Evolutionary conservation across 2,888 invertebrate genomes (phyloP).

Genomic region (Lithophane ornitopus): DNA sequence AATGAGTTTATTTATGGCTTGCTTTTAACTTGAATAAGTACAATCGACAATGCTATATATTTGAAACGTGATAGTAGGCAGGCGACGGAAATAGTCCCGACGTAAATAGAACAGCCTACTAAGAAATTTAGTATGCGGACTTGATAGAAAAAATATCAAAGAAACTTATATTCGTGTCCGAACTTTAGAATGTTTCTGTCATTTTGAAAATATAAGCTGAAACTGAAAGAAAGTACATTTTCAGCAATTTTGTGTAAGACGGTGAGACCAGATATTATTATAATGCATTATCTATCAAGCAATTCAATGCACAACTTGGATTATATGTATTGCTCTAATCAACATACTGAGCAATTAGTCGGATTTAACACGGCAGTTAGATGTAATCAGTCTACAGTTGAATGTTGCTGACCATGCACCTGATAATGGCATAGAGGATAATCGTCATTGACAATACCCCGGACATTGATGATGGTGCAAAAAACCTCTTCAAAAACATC

Average conservation of each 20-base stretch:
- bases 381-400: conserved; percentile 38
- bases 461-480: neutral
- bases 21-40: conserved; percentile 62
- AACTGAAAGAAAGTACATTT: neutral
- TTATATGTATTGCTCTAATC: conserved; percentile 22
- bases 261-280: neutral
- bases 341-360: conserved; percentile 27
- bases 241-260: neutral
- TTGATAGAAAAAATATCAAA: conserved; percentile 51
- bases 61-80: conserved; percentile 57
- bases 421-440: conserved; percentile 3
- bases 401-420: conserved; percentile 9
- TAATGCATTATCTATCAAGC: neutral
- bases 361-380: conserved; percentile 7
- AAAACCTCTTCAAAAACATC: neutral
- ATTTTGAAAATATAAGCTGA: neutral
- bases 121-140: conserved; percentile 39
- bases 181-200: neutral
- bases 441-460: neutral
- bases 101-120: conserved; percentile 61
- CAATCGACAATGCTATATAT: conserved; percentile 58
- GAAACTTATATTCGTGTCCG: conserved; percentile 17
- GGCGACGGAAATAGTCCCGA: conserved; percentile 60
- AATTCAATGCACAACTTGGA: neutral
- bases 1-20: conserved; percentile 55